phyloP scores from a whole-genome alignment of 2,888 invertebrate species.

The Zaprionus obscuricornis region DNA sequence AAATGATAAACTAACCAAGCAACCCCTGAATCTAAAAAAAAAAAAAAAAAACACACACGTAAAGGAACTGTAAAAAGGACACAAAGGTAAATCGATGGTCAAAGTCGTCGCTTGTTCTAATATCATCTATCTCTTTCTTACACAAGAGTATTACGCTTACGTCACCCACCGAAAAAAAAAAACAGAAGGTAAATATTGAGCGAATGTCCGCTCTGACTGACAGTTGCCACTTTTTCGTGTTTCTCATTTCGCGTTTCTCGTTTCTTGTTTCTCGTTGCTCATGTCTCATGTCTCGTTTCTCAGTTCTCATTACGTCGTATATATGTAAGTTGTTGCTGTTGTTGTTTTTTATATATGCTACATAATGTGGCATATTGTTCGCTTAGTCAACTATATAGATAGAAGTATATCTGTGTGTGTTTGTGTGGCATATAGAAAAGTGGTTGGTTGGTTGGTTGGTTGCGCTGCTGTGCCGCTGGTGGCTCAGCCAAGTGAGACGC shows the following conservation, averaged over 20 bases:
- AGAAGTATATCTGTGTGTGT: conserved; percentile 1
- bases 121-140: too few relatives aligned
- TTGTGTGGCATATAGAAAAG: conserved; percentile 50
- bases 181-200: conserved; percentile 38
- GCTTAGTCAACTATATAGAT: conserved; percentile 22
- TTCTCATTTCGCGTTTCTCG: background rate
- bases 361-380: conserved; percentile 54
- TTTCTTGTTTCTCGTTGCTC: conserved; percentile 22
- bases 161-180: conserved; percentile 25
- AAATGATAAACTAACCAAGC: too few relatives aligned
- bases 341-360: conserved; percentile 22
- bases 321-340: conserved; percentile 10
- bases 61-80: conserved; percentile 22
- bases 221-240: conserved; percentile 5
- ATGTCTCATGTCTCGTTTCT: background rate
- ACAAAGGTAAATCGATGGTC: conserved; percentile 37
- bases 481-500: conserved; percentile 79
- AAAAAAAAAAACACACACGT: too few relatives aligned
- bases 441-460: conserved; percentile 62
- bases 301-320: conserved; percentile 23
- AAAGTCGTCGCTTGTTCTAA: conserved; percentile 11
- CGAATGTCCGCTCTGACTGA: conserved; percentile 30
- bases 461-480: conserved; percentile 47
- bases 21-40: too few relatives aligned
- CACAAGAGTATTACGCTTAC: too few relatives aligned